Base-by-base conservation (phyloP, 2,888 invertebrate genomes). In the Pinctada fucata region DNA sequence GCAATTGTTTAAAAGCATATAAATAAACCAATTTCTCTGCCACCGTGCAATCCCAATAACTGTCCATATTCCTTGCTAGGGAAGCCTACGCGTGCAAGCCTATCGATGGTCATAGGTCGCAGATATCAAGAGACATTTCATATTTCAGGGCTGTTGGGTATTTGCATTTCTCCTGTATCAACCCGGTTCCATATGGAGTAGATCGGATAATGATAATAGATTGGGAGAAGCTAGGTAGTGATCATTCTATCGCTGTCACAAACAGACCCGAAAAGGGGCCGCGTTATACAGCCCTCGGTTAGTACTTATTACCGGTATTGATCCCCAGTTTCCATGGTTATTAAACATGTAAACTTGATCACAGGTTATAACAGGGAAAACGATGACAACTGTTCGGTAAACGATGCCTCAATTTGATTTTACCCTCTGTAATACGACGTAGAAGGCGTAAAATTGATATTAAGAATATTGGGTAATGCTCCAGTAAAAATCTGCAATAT, bases 241-340 rank as follows among this genome's bases (percentile, higher is more conserved):
- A 74, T 51, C 58, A 74, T 66, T 74, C 65, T 50, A 16, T 31
- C 31, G 31, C 48, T 66, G 63, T 72, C 63, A 63, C 45, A 72
- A 16, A 58, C 45, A 58, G 72, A 63, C 66, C 10, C 10, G 31
- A 31, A 16, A 45, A 47, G 45, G 3, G 68, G 68, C 47, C 68
- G 48, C 68, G 48, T 45, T 68, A 47, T 8, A 31, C 47, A 65
- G 74, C 50, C 50, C 50, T 63, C 65, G 31, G 50, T 66, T 64
- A 71, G 52, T 77, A 77, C 76, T 77, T 77, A 77, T 77, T 77
- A 65, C 65, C 64, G 64, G 52, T 64, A 78, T 78, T 69, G 78
- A 78, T 78, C 67, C 63, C 63, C 49, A 63, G 73, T 78, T 78
- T 63, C 78, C 67, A 78, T 78, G 64, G 78, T 48, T 73, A 78